Evolutionary conservation across 2,888 invertebrate genomes (phyloP), one percentile per base, ranked within the genome.

Genomic region (Ditula angustiorana): DNA sequence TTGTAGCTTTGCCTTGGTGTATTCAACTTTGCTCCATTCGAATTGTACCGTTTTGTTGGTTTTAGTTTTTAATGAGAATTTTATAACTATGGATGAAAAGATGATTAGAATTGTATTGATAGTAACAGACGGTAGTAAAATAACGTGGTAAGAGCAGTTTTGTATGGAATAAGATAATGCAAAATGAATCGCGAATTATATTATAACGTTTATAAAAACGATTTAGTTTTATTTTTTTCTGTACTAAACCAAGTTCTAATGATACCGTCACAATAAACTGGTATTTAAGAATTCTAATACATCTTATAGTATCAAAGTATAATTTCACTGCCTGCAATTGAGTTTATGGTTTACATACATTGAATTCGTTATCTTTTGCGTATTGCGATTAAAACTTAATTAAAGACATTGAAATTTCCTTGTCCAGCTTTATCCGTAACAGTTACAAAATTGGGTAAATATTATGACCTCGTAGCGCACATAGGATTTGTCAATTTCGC

Each of bases 1-100:
- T 44, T 21, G 30, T 41, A 56, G 56, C 56, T 30, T 7, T 33
- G 7, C 23, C 16, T n/a, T 44, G 44, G 24, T n/a, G n/a, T 44
- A 24, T 44, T 53, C 33, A 23, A 2, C 21, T 13, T 5, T 35
- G 35, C 35, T 13, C 13, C 13, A 5, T 7, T 35, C 3, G 13
- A 37, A 1, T 37, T 13, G n/a, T n/a, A n/a, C n/a, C n/a, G n/a
- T n/a, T n/a, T n/a, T n/a, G n/a, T n/a, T n/a, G 28, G 46, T 46
- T 46, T n/a, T 24, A 19, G 19, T 10, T 24, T n/a, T 46, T 23
- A n/a, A 10, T 8, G 11, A 41, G 11, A 10, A n/a, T 23, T 30
- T 30, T 52, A 28, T 50, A 63, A 58, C 57, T 44, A 37, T 13
- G 63, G 49, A 58, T 23, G n/a, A 19, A 61, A 62, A 63, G 57